phyloP scores from a whole-genome alignment of 2,797 vertebrate species.

The Anabas testudineus region DNA sequence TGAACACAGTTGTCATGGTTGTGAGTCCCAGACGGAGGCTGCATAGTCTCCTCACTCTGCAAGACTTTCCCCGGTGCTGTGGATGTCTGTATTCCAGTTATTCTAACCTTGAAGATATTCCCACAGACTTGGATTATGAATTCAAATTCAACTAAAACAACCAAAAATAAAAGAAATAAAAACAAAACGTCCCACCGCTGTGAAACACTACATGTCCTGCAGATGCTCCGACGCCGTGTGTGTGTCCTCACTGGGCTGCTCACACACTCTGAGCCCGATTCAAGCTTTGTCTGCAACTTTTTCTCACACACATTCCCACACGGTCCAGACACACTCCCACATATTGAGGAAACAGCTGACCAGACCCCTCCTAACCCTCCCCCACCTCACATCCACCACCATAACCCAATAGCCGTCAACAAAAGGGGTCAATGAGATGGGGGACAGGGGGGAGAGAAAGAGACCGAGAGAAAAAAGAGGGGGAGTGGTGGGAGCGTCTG shows the following conservation, averaged over 20 bases:
- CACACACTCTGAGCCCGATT: conserved; percentile 51
- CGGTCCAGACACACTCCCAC: conserved; percentile 51
- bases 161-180: conserved; percentile 25
- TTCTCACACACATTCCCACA: conserved; percentile 76
- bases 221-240: conserved; percentile 20
- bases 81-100: conserved; percentile 22
- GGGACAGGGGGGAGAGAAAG: conserved; percentile 17
- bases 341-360: conserved; percentile 75
- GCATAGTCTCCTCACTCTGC: conserved; percentile 60
- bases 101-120: not conserved
- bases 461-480: conserved; percentile 2
- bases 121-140: not conserved
- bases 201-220: conserved; percentile 44
- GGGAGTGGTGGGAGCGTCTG: conserved; percentile 71
- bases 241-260: conserved; percentile 56
- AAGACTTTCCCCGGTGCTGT: not conserved
- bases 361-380: conserved; percentile 25
- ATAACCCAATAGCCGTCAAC: conserved; percentile 57
- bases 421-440: conserved; percentile 72
- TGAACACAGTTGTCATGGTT: conserved; percentile 72
- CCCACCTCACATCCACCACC: not conserved
- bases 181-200: conserved; percentile 12
- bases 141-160: not conserved
- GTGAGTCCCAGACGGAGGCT: conserved; percentile 65
- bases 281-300: conserved; percentile 67